phyloP scores from a whole-genome alignment of 2,797 vertebrate species.

The Argyrosomus regius region DNA sequence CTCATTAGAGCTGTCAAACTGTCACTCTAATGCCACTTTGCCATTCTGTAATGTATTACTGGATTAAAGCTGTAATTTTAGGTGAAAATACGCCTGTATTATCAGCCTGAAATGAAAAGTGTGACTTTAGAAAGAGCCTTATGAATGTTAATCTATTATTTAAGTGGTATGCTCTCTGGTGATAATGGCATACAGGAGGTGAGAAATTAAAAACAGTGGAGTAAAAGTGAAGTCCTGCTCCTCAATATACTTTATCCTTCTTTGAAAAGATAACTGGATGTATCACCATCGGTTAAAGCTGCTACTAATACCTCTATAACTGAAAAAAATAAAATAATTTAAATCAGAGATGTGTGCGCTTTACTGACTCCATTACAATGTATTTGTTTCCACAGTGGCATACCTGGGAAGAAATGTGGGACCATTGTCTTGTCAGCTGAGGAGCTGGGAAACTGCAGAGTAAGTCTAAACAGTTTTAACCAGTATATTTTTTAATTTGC shows the following conservation, averaged over 20 bases:
- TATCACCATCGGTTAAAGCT: background rate
- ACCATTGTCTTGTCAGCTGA: slow-evolving; percentile 93
- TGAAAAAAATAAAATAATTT: background rate
- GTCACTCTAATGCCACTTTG: slow-evolving; percentile 19
- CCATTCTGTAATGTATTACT: background rate
- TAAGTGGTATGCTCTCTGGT: background rate
- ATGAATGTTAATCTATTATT: background rate
- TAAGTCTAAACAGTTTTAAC: slow-evolving; percentile 81
- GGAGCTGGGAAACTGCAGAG: slow-evolving; percentile 95
- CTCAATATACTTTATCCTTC: background rate
- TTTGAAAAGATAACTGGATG: background rate
- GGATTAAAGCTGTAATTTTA: slow-evolving; percentile 25
- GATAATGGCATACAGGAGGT: background rate
- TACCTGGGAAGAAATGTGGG: slow-evolving; percentile 94
- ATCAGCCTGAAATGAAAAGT: slow-evolving; percentile 12
- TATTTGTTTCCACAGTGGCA: slow-evolving; percentile 85
- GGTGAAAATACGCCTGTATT: slow-evolving; percentile 3
- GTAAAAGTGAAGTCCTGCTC: background rate
- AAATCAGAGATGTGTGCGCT: background rate
- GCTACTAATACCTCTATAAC: background rate
- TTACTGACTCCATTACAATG: background rate
- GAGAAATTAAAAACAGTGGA: slow-evolving; percentile 8
- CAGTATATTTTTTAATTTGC: background rate
- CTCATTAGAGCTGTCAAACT: slow-evolving; percentile 41
- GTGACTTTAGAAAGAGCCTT: background rate